Percentiles rank a stretch among this genome's conserved stretches.
Evolutionary conservation across 2,888 invertebrate genomes (phyloP).

Genomic region (Invenusta paracnida): DNA sequence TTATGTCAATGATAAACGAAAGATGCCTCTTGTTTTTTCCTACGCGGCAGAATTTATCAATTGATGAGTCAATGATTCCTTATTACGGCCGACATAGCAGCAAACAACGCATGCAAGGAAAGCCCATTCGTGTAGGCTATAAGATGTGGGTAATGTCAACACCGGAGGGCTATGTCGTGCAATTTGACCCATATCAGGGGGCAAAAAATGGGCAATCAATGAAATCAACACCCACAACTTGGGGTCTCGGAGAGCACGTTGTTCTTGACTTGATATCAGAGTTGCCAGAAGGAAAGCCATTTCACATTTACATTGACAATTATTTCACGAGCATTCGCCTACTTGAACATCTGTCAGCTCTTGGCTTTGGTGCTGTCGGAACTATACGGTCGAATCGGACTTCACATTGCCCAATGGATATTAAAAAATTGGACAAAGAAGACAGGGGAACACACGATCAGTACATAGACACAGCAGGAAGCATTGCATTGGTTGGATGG

Average conservation of each 20-base stretch:
- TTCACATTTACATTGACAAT: slow-evolving; percentile 14
- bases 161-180: not conserved
- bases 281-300: not conserved
- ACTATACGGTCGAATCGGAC: slow-evolving; percentile 1
- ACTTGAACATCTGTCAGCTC: not conserved
- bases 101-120: not conserved
- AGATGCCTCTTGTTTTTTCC: not conserved
- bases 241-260: not conserved
- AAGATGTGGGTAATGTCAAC: not conserved
- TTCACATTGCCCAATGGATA: not conserved
- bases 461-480: not conserved
- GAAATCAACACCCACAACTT: not conserved
- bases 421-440: slow-evolving; percentile 14
- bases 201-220: not conserved
- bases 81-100: not conserved
- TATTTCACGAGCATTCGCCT: slow-evolving; percentile 7
- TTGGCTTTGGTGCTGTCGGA: slow-evolving; percentile 11
- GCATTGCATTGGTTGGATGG: not conserved
- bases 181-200: not conserved
- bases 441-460: slow-evolving; percentile 1
- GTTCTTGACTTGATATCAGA: slow-evolving; percentile 12
- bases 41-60: not conserved
- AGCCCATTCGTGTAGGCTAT: not conserved
- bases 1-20: not conserved
- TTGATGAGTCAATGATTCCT: not conserved